These are phyloP conservation scores for Lerista edwardsae DNA, from an alignment of 2,797 vertebrate genomes.

Conservation along the genomic window DNA sequence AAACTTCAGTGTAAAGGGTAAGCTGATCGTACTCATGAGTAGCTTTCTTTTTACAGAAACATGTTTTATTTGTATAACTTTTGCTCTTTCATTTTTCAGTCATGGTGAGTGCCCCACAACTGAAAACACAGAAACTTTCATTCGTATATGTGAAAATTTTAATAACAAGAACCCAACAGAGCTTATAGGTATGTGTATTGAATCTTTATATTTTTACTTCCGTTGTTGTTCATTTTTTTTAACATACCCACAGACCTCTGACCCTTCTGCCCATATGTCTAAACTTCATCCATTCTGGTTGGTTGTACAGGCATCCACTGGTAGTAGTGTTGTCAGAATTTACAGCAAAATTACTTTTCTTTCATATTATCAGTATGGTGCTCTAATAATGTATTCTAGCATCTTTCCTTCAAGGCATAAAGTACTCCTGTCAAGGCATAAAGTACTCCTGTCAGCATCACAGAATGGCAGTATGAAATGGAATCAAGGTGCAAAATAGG, in stretches of 20 bases:
- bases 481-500: not conserved
- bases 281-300: not conserved
- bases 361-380: not conserved
- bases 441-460: not conserved
- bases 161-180: constrained; percentile 92
- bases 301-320: not conserved
- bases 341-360: not conserved
- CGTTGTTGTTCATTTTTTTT: constrained; percentile 18
- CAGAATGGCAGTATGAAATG: no score
- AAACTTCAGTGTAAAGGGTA: constrained; percentile 98
- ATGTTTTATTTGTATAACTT: constrained; percentile 29
- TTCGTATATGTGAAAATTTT: constrained; percentile 90
- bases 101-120: constrained; percentile 92
- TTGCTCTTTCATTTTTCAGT: constrained; percentile 72
- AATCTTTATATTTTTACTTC: not conserved
- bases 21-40: constrained; percentile 40
- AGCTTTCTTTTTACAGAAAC: constrained; percentile 40
- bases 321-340: not conserved
- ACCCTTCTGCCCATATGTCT: not conserved
- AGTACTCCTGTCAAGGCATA: not conserved
- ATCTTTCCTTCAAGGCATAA: not conserved
- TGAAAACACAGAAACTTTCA: constrained; percentile 90
- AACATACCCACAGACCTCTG: not conserved
- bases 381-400: not conserved
- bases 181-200: constrained; percentile 85